A percentile compares a stretch with the other conserved stretches of the same genome.
Evolutionary conservation across 2,797 vertebrate genomes (phyloP).

Genomic region (Miichthys miiuy): DNA sequence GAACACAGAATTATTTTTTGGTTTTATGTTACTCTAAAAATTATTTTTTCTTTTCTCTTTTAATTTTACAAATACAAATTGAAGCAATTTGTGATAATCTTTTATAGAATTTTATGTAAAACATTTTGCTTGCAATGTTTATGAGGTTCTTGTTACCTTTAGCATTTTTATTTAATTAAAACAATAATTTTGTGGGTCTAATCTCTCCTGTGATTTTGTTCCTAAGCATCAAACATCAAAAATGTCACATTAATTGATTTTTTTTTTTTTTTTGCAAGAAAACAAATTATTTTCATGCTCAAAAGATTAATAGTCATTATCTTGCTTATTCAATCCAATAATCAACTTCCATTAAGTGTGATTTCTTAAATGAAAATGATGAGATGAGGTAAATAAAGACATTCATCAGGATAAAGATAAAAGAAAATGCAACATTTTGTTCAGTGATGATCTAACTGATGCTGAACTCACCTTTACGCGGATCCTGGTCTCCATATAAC

Average conservation of each 20-base stretch:
- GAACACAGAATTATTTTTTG: too few species aligned
- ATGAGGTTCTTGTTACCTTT: neutral
- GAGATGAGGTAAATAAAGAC: neutral
- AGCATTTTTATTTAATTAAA: neutral
- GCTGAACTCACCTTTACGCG: conserved; percentile 61
- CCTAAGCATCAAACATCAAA: neutral
- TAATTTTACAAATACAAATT: neutral
- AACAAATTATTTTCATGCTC: neutral
- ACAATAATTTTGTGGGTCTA: too few species aligned
- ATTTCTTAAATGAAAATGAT: neutral
- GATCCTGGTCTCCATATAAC: conserved; percentile 64
- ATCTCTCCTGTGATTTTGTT: neutral
- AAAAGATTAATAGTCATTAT: neutral
- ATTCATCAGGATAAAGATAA: neutral
- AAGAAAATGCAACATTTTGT: neutral
- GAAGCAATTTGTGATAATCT: too few species aligned
- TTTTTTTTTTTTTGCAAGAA: too few species aligned
- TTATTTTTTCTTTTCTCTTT: neutral
- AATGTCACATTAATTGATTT: neutral
- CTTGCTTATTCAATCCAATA: neutral
- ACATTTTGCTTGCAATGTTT: neutral
- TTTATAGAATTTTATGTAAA: neutral
- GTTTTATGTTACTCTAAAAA: too few species aligned
- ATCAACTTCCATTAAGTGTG: neutral
- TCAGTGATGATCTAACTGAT: neutral